Evolutionary conservation across 2,113 vertebrate species (phyloP).

Genomic region (Nannobrachium achirus): DNA sequence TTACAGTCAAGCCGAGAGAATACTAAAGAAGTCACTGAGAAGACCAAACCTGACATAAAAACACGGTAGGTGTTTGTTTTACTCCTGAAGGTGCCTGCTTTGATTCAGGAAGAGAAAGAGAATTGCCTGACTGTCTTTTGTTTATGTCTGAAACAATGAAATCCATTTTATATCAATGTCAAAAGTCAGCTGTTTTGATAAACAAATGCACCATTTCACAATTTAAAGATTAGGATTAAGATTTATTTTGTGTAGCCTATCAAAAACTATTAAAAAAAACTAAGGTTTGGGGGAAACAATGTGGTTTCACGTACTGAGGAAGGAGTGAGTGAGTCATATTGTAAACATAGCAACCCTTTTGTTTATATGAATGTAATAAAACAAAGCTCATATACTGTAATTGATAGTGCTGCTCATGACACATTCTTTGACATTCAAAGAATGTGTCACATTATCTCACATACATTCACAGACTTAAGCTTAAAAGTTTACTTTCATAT

Average conservation of each 20-base stretch:
- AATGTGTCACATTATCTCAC: not conserved
- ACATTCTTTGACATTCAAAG: not conserved
- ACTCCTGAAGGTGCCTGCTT: not conserved
- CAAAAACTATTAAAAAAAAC: too few relatives aligned
- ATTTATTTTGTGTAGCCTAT: too few relatives aligned
- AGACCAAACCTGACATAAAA: constrained; percentile 26
- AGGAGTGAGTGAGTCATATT: constrained; percentile 49
- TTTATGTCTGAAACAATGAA: constrained; percentile 14
- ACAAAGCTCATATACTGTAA: constrained; percentile 6
- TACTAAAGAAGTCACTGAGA: constrained; percentile 27
- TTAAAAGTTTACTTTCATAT: not conserved
- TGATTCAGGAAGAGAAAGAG: not conserved
- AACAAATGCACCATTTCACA: not conserved
- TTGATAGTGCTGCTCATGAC: not conserved
- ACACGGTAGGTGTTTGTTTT: constrained; percentile 49
- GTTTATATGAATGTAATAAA: not conserved
- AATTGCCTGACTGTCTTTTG: not conserved
- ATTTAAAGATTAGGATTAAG: not conserved
- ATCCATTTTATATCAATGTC: not conserved
- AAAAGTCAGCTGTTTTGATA: not conserved
- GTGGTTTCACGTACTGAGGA: constrained; percentile 16
- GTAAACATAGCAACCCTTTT: constrained; percentile 27
- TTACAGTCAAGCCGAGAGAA: not conserved
- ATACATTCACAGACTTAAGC: not conserved
- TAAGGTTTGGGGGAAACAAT: constrained; percentile 22